Percentiles rank a stretch among this genome's conserved stretches.
phyloP scores from a whole-genome alignment of 2,888 invertebrate species.

The Drosophila kambysellisi region DNA sequence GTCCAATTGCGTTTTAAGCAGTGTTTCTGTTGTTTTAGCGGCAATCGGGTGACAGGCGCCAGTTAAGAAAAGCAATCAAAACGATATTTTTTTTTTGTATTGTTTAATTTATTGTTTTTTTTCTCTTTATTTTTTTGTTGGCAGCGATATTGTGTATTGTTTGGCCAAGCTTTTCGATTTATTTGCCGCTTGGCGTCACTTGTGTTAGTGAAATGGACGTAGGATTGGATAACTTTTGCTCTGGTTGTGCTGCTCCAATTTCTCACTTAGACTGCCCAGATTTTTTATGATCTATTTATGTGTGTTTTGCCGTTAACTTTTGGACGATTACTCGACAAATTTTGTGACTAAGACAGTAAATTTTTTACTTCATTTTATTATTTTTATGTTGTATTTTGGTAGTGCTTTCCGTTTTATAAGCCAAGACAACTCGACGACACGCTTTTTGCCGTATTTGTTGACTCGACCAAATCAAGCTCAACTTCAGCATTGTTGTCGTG shows the following conservation, averaged over 20 bases:
- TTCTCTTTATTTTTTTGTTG: constrained; percentile 30
- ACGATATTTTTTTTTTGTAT: constrained; percentile 40
- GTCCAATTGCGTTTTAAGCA: constrained; percentile 40
- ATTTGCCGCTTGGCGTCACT: constrained; percentile 28
- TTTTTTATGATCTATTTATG: constrained; percentile 9
- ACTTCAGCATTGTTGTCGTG: constrained; percentile 51
- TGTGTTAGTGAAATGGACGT: constrained; percentile 33
- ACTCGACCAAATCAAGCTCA: constrained; percentile 47
- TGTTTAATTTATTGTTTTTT: constrained; percentile 57
- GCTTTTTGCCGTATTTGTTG: constrained; percentile 51
- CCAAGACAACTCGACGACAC: constrained; percentile 57
- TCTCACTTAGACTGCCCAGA: constrained; percentile 6
- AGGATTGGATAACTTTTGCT: constrained; percentile 38
- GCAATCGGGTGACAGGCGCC: constrained; percentile 62
- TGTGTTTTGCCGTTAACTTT: constrained; percentile 36
- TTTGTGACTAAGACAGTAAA: constrained; percentile 27
- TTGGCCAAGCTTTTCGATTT: constrained; percentile 36
- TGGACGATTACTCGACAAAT: constrained; percentile 49
- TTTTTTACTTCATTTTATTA: constrained; percentile 15
- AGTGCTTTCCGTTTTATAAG: constrained; percentile 53
- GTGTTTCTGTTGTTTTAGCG: constrained; percentile 33
- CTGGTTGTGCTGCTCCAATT: constrained; percentile 34
- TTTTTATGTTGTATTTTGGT: constrained; percentile 35
- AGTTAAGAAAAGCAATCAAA: constrained; percentile 72
- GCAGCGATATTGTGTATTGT: constrained; percentile 28